These are phyloP conservation scores for Monopterus albus DNA, from an alignment of 2,113 vertebrate species.

Conservation along the genomic window DNA sequence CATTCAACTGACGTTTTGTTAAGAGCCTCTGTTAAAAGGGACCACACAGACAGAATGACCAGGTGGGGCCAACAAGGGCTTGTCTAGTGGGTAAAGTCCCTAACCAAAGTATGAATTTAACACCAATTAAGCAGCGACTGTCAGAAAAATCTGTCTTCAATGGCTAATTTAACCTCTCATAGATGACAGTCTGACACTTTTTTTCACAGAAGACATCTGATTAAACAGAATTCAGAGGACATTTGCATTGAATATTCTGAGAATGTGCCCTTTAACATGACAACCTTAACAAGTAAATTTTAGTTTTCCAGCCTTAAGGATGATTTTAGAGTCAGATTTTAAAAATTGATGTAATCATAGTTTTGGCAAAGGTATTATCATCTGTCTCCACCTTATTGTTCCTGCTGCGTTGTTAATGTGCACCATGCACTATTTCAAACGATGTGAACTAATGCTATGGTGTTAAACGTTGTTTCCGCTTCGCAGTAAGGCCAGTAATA, in stretches of 20 bases:
- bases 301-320: neutral
- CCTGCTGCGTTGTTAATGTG: neutral
- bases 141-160: conserved; percentile 30
- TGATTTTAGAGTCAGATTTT: neutral
- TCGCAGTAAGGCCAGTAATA: neutral
- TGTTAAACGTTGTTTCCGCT: neutral
- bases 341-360: too few relatives aligned
- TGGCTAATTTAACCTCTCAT: conserved; percentile 1
- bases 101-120: conserved; percentile 28
- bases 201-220: neutral
- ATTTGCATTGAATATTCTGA: conserved; percentile 29
- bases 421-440: too few relatives aligned
- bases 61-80: conserved; percentile 3
- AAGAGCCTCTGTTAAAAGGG: conserved; percentile 1
- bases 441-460: too few relatives aligned
- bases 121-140: neutral
- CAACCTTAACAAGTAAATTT: neutral
- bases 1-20: conserved; percentile 9
- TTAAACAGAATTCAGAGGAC: conserved; percentile 24
- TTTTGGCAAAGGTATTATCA: neutral
- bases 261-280: neutral
- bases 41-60: conserved; percentile 3
- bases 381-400: neutral
- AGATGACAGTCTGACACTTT: neutral
- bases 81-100: conserved; percentile 7